Percentiles rank a stretch among this genome's conserved stretches.
Conservation (phyloP, 2,888 invertebrate species). For the Melikaiella ostensackeni region DNA sequence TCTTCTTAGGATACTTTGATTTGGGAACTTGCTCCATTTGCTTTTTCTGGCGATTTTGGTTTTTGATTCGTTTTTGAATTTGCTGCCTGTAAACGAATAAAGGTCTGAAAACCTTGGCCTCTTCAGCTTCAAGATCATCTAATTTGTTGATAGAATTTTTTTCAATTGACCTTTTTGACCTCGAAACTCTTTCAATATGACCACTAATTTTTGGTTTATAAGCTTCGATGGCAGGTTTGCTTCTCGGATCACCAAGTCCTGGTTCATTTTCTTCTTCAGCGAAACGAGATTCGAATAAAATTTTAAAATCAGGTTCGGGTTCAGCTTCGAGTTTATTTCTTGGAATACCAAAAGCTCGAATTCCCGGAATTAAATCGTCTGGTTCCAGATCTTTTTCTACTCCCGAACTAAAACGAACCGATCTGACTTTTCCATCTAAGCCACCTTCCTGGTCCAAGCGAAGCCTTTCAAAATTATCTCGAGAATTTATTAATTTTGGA, state of each 20-base stretch:
- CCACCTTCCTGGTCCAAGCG: slow-evolving; percentile 59
- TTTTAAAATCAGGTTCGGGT: slow-evolving; percentile 6
- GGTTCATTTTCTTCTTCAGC: background rate
- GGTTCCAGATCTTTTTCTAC: slow-evolving; percentile 42
- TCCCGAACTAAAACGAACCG: slow-evolving; percentile 55
- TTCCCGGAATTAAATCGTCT: slow-evolving; percentile 49
- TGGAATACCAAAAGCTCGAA: slow-evolving; percentile 54
- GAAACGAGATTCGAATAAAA: background rate
- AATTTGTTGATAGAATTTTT: background rate
- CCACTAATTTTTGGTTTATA: slow-evolving; percentile 45
- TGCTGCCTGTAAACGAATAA: slow-evolving; percentile 71
- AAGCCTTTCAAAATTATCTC: slow-evolving; percentile 42
- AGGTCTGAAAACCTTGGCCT: slow-evolving; percentile 70
- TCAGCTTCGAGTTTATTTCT: slow-evolving; percentile 49
- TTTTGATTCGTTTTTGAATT: slow-evolving; percentile 53
- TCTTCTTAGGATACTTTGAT: slow-evolving; percentile 2
- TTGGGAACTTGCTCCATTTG: background rate
- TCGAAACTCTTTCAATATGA: slow-evolving; percentile 47
- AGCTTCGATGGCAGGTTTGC: slow-evolving; percentile 41
- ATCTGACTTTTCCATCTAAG: slow-evolving; percentile 63
- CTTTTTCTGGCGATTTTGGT: slow-evolving; percentile 38
- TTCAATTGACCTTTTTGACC: slow-evolving; percentile 36
- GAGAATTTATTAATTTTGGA: background rate
- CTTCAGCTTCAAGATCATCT: slow-evolving; percentile 63
- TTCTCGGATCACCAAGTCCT: slow-evolving; percentile 19